Evolutionary conservation across 2,113 vertebrate species (phyloP).

Genomic region (Caranx melampygus): DNA sequence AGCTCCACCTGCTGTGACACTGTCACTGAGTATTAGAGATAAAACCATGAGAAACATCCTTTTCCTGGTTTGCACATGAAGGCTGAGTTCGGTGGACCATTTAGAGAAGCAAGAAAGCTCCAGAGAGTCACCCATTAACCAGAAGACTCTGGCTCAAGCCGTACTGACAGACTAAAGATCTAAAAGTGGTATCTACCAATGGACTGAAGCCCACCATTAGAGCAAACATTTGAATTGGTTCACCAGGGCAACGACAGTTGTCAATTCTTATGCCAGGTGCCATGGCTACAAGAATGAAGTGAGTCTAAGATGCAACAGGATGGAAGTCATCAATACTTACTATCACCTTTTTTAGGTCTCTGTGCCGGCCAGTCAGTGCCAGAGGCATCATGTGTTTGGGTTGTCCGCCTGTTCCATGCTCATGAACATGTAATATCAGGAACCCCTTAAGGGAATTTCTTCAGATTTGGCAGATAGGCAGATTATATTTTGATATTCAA

Average conservation of each 20-base stretch:
- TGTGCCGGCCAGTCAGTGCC: too few relatives aligned
- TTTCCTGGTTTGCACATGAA: background rate
- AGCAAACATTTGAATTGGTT: background rate
- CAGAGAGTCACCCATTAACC: background rate
- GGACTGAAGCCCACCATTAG: background rate
- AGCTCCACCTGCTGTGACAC: slow-evolving; percentile 11
- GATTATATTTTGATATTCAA: too few relatives aligned
- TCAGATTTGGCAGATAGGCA: too few relatives aligned
- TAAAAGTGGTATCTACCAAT: background rate
- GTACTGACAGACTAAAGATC: background rate
- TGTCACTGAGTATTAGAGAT: slow-evolving; percentile 4
- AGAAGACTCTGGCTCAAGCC: background rate
- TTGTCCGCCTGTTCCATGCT: too few relatives aligned
- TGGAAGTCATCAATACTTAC: too few relatives aligned
- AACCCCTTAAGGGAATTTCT: too few relatives aligned
- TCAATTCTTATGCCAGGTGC: background rate
- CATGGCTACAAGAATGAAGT: too few relatives aligned
- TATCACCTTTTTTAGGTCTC: too few relatives aligned
- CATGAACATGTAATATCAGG: too few relatives aligned
- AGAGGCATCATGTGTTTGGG: too few relatives aligned
- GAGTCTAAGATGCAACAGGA: too few relatives aligned
- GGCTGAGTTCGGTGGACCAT: too few relatives aligned
- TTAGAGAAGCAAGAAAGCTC: background rate
- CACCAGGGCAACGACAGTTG: background rate
- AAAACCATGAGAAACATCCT: background rate